phyloP scores from a whole-genome alignment of 2,797 vertebrate species.

The Agapornis canus region DNA sequence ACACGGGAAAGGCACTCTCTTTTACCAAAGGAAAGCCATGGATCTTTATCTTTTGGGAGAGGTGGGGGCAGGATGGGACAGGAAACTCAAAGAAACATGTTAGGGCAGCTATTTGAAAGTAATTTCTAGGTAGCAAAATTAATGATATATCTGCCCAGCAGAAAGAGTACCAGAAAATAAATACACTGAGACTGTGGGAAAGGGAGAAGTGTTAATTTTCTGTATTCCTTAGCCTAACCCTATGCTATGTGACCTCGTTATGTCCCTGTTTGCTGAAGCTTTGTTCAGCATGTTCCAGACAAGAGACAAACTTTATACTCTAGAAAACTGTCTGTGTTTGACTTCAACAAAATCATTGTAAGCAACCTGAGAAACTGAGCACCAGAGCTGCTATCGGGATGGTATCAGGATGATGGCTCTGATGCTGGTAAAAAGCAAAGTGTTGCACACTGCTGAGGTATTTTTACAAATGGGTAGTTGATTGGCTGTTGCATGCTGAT shows the following conservation, averaged over 20 bases:
- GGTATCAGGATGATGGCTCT: background rate
- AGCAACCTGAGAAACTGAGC: background rate
- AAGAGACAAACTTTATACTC: background rate
- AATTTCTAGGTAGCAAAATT: background rate
- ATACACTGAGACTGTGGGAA: background rate
- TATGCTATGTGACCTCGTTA: background rate
- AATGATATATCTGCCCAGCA: background rate
- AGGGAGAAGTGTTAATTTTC: background rate
- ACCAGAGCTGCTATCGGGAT: background rate
- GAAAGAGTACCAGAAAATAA: background rate
- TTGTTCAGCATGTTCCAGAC: background rate
- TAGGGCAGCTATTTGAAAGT: background rate
- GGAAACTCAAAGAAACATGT: background rate
- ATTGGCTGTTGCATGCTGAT: background rate
- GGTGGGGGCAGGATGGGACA: background rate
- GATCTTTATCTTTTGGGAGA: background rate
- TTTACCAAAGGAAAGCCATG: background rate
- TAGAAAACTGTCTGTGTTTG: fast-evolving
- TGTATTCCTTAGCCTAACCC: background rate
- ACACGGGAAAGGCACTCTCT: background rate
- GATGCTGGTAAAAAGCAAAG: background rate
- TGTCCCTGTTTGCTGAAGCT: background rate
- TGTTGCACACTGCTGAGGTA: background rate
- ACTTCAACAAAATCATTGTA: background rate
- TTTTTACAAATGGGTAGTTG: background rate